These are phyloP conservation scores for Urosaurus nigricauda DNA, from an alignment of 2,797 vertebrate genomes.

Conservation along the genomic window DNA sequence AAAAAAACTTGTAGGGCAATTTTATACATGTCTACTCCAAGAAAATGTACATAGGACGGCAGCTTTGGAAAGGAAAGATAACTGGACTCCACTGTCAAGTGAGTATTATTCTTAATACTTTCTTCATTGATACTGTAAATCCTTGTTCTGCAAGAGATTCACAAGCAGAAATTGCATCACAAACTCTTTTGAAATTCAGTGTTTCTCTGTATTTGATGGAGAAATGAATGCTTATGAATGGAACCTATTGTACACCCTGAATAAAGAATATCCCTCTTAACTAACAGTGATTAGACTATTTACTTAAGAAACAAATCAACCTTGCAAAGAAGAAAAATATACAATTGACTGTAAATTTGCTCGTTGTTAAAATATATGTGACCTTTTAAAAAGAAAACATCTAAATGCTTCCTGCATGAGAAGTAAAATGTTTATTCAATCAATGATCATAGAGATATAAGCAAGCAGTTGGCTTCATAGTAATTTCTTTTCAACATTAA, in stretches of 20 bases:
- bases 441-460: background rate
- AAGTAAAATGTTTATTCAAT: conserved; percentile 9
- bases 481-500: background rate
- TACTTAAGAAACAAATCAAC: conserved; percentile 66
- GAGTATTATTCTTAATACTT: conserved; percentile 36
- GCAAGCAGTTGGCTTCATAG: background rate
- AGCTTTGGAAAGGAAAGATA: background rate
- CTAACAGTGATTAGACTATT: conserved; percentile 60
- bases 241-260: conserved; percentile 63
- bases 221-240: conserved; percentile 48
- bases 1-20: background rate
- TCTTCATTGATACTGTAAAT: conserved; percentile 7
- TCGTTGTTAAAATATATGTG: conserved; percentile 44
- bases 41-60: background rate
- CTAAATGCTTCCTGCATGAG: conserved; percentile 22
- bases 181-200: conserved; percentile 34
- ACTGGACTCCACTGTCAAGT: background rate
- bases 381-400: conserved; percentile 20
- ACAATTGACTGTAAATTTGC: conserved; percentile 58
- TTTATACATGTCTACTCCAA: background rate
- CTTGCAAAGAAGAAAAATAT: conserved; percentile 61
- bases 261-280: conserved; percentile 66
- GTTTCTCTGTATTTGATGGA: conserved; percentile 42
- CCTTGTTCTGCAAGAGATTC: conserved; percentile 43
- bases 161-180: conserved; percentile 51